Conservation (phyloP, 2,888 invertebrate species). For the Aphidoletes aphidimyza region DNA sequence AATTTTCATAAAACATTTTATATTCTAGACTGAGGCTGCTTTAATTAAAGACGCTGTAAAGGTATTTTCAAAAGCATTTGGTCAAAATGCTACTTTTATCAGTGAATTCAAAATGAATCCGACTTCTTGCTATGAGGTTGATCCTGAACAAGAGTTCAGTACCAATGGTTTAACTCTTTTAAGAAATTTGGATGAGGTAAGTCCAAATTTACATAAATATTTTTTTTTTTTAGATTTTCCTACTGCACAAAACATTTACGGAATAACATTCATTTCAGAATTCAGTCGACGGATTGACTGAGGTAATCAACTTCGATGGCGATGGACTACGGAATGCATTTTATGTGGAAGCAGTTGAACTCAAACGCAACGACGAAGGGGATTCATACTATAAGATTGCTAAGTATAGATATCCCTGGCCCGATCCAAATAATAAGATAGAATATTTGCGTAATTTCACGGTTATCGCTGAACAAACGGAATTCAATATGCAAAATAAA, state of each 20-base stretch:
- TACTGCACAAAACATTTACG: too few species aligned
- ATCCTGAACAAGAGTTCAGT: background rate
- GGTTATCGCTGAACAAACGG: constrained; percentile 71
- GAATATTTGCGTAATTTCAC: constrained; percentile 69
- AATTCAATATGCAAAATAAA: constrained; percentile 70
- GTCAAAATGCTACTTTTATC: background rate
- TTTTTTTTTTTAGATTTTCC: background rate
- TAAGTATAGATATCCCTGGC: too few species aligned
- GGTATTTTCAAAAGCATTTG: background rate
- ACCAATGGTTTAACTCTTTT: background rate
- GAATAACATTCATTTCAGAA: too few species aligned
- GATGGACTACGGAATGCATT: constrained; percentile 77
- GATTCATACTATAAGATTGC: background rate
- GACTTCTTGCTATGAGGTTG: background rate
- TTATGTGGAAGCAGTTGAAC: constrained; percentile 75
- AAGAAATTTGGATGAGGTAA: too few species aligned
- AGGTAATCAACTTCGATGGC: constrained; percentile 64
- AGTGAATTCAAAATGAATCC: background rate
- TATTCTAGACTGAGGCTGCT: background rate
- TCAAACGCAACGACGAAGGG: constrained; percentile 63
- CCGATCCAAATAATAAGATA: constrained; percentile 61
- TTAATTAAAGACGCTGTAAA: background rate
- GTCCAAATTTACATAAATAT: background rate
- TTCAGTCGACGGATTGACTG: constrained; percentile 63
- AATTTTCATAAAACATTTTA: too few species aligned